Evolutionary conservation across 2,797 vertebrate species (phyloP).

Genomic region (Tarsius wallacei): DNA sequence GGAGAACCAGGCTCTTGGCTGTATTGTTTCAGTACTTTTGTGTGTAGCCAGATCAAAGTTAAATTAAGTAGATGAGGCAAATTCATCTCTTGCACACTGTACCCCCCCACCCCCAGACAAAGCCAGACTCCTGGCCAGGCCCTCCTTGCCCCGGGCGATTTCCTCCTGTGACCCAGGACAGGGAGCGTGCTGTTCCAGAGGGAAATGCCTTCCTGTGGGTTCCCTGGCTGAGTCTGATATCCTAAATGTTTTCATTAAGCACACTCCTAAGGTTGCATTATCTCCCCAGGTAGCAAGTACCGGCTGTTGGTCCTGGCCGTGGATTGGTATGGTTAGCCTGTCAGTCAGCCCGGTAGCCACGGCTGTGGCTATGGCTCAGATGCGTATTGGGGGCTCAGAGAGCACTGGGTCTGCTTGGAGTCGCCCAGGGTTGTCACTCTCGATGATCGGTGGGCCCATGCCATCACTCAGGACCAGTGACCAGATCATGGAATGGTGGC

Average conservation of each 20-base stretch:
- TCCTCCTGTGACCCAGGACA: neutral
- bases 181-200: neutral
- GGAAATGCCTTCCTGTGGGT: constrained; percentile 70
- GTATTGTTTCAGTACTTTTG: accelerated
- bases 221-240: constrained; percentile 71
- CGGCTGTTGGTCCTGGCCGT: neutral
- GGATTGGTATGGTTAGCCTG: constrained; percentile 29
- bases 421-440: neutral
- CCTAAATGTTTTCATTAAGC: constrained; percentile 84
- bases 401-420: accelerated
- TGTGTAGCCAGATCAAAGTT: neutral
- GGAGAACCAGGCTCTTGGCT: neutral
- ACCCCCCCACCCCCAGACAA: accelerated
- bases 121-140: neutral
- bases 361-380: neutral
- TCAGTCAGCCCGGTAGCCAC: accelerated
- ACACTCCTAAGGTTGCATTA: constrained; percentile 73
- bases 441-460: accelerated
- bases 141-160: constrained; percentile 11
- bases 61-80: accelerated
- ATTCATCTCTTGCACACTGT: too few species aligned
- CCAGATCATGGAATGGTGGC: neutral
- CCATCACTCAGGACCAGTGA: neutral
- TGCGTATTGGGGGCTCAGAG: neutral
- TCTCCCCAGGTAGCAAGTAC: constrained; percentile 80